A percentile compares a stretch with the other conserved stretches of the same genome.
Evolutionary conservation across 2,888 invertebrate genomes (phyloP).

Genomic region (Cataglyphis altisquamis): DNA sequence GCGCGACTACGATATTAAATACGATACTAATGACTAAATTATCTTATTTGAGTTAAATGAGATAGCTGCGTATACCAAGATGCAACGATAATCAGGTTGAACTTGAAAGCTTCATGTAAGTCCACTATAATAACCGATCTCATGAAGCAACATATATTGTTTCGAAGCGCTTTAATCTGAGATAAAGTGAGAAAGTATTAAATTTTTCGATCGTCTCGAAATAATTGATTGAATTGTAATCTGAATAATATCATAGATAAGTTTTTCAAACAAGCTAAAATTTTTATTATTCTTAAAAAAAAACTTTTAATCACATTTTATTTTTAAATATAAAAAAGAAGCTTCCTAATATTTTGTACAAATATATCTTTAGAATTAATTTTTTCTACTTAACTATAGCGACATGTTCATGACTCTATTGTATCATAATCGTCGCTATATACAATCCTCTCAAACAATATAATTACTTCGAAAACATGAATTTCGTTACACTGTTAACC

Average conservation of each 20-base stretch:
- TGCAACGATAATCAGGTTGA: slow-evolving; percentile 32
- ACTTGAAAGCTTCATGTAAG: slow-evolving; percentile 44
- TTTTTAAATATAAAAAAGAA: background rate
- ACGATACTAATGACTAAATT: slow-evolving; percentile 21
- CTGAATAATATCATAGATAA: background rate
- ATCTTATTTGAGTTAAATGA: slow-evolving; percentile 52
- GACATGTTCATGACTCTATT: background rate
- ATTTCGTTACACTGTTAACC: slow-evolving; percentile 29
- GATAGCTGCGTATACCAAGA: slow-evolving; percentile 1
- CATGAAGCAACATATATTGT: slow-evolving; percentile 12
- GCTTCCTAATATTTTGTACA: background rate
- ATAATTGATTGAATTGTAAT: background rate
- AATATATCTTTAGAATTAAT: background rate
- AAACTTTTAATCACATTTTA: background rate
- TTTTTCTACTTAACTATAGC: background rate
- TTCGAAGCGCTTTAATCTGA: slow-evolving; percentile 15
- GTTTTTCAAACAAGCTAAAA: background rate
- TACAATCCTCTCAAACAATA: slow-evolving; percentile 12
- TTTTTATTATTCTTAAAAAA: background rate
- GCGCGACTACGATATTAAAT: slow-evolving; percentile 10
- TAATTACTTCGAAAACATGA: slow-evolving; percentile 44
- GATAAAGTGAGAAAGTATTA: slow-evolving; percentile 24
- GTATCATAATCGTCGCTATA: background rate
- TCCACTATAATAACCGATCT: slow-evolving; percentile 8
- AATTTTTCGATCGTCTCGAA: slow-evolving; percentile 20